Conservation (phyloP, 2,888 invertebrate species). For the Helobdella robusta region DNA sequence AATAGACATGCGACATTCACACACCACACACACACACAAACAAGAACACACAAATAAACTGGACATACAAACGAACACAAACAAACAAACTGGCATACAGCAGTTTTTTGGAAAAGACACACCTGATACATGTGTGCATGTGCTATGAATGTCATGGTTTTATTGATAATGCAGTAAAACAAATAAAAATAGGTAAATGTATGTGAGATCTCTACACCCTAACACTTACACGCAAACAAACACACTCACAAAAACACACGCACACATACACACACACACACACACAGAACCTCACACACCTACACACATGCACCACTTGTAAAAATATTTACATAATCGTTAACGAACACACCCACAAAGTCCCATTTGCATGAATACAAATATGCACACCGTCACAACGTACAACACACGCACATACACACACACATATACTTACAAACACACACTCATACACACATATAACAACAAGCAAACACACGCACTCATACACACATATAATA, state of each 20-base stretch:
- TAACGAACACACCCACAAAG: no score
- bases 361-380: no score
- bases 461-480: conserved; percentile 4
- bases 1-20: no score
- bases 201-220: neutral
- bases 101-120: neutral
- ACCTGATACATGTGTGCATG: neutral
- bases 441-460: conserved; percentile 15
- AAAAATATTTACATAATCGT: no score
- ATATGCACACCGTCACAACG: no score
- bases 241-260: conserved; percentile 5
- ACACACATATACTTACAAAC: conserved; percentile 15
- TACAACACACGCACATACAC: conserved; percentile 11
- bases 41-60: neutral
- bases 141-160: neutral
- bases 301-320: conserved; percentile 15
- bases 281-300: conserved; percentile 5
- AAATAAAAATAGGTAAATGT: neutral
- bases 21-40: no score
- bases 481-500: neutral
- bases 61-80: neutral
- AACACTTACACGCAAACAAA: conserved; percentile 1
- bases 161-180: neutral
- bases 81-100: neutral
- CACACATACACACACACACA: conserved; percentile 18